Evolutionary conservation across 2,113 vertebrate genomes (phyloP).

Genomic region (Odobenus rosmarus): DNA sequence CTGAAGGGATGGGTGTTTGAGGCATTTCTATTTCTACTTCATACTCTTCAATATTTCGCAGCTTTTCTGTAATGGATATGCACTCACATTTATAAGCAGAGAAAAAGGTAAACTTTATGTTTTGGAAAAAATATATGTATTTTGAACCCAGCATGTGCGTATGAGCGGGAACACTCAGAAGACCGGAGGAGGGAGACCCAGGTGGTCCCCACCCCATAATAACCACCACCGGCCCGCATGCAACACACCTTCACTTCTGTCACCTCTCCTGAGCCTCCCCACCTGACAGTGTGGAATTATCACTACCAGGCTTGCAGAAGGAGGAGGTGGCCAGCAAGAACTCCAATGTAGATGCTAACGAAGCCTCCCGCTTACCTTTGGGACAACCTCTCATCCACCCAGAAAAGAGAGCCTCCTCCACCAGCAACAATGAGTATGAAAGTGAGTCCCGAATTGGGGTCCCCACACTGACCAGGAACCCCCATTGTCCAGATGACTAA

Average conservation of each 20-base stretch:
- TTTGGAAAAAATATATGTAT: background rate
- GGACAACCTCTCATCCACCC: background rate
- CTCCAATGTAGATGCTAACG: rapidly evolving
- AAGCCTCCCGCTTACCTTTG: background rate
- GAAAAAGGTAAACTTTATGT: background rate
- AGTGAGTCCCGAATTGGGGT: background rate
- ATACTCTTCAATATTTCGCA: background rate
- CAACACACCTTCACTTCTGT: rapidly evolving
- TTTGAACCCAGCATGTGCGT: background rate
- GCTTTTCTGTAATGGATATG: background rate
- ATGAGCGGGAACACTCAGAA: too few species aligned
- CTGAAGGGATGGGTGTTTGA: background rate
- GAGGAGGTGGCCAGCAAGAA: background rate
- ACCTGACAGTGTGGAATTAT: background rate
- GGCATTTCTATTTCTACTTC: background rate
- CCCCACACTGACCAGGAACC: background rate
- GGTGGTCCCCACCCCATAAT: background rate
- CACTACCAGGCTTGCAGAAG: slow-evolving; percentile 39
- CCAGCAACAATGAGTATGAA: slow-evolving; percentile 4
- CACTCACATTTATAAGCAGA: background rate
- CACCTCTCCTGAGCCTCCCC: background rate
- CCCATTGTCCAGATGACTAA: background rate
- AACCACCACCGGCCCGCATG: rapidly evolving
- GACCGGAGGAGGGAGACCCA: background rate
- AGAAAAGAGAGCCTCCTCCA: background rate